Conservation (phyloP, 2,888 invertebrate species). For the Polymixis lichenea region DNA sequence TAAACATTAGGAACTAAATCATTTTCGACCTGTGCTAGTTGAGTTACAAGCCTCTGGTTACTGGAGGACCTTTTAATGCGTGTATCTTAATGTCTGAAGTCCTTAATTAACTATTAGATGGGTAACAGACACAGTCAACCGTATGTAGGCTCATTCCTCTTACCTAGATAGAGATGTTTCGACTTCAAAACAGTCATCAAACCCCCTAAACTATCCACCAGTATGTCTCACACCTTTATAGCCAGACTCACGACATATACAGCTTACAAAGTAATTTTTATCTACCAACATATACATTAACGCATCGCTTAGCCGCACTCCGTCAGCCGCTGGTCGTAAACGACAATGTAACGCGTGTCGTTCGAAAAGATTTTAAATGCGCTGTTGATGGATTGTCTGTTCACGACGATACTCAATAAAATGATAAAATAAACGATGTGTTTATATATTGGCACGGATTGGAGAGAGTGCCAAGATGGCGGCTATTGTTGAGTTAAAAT, state of each 20-base stretch:
- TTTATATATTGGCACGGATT: conserved; percentile 45
- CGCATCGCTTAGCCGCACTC: conserved; percentile 61
- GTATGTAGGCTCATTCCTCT: neutral
- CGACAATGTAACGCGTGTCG: conserved; percentile 64
- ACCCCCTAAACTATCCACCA: neutral
- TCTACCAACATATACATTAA: conserved; percentile 64
- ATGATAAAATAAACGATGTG: conserved; percentile 53
- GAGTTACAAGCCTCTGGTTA: no score
- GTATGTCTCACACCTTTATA: conserved; percentile 66
- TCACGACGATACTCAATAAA: conserved; percentile 43
- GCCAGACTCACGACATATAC: conserved; percentile 51
- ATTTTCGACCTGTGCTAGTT: no score
- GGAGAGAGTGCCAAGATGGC: conserved; percentile 23
- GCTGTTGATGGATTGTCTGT: conserved; percentile 61
- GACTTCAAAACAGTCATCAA: neutral
- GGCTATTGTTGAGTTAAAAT: neutral
- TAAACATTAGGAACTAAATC: no score
- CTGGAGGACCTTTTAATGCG: no score
- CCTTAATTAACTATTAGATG: no score
- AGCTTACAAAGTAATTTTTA: conserved; percentile 68
- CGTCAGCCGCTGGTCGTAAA: conserved; percentile 57
- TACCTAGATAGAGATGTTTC: no score
- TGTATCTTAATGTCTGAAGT: no score
- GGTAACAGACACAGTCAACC: no score
- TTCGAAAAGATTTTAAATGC: conserved; percentile 64